phyloP scores from a whole-genome alignment of 2,797 vertebrate genomes.

The Natrix natrix region DNA sequence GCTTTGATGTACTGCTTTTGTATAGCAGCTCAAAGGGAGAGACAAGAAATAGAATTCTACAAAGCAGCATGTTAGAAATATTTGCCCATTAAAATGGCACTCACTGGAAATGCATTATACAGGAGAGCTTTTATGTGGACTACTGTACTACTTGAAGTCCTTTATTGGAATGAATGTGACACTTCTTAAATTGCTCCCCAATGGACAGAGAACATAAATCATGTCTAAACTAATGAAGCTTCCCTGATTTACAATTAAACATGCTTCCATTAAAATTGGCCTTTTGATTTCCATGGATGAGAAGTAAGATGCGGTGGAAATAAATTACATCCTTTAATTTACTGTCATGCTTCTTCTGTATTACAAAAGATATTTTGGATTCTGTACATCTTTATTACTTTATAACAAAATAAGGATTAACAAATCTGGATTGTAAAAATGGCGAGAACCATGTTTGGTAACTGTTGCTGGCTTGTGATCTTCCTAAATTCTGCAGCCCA shows the following conservation, averaged over 20 bases:
- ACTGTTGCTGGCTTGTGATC: background rate
- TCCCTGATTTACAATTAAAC: background rate
- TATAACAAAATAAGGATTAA: conserved; percentile 16
- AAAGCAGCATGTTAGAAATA: background rate
- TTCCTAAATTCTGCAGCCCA: background rate
- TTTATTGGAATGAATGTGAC: background rate
- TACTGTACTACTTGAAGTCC: background rate
- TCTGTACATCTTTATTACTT: background rate
- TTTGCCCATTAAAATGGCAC: background rate
- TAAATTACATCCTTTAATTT: background rate
- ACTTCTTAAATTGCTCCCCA: background rate
- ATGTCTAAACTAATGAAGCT: background rate
- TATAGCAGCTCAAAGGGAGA: background rate
- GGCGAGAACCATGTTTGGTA: background rate
- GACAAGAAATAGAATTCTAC: background rate
- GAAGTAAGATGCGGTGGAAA: background rate
- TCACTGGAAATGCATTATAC: background rate
- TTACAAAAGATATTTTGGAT: conserved; percentile 27
- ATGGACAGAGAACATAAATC: background rate
- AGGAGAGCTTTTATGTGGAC: background rate
- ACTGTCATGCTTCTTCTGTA: conserved; percentile 4
- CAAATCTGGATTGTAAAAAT: background rate
- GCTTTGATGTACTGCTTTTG: background rate
- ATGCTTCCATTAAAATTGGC: background rate
- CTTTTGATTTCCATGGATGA: background rate